Evolutionary conservation across 1,140 invertebrate species (phyloP).

Genomic region (Platyscapa corneri): DNA sequence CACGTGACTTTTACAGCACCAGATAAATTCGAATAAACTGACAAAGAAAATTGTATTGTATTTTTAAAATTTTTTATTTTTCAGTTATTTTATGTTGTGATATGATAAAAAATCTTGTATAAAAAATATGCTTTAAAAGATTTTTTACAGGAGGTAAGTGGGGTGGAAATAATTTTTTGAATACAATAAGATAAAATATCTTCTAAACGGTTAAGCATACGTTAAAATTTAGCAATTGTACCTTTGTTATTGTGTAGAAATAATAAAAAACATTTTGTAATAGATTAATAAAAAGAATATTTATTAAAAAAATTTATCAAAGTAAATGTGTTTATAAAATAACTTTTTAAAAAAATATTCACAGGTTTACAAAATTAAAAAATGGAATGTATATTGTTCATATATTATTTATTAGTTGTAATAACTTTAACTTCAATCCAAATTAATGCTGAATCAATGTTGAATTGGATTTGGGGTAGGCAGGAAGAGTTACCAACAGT

Average conservation of each 20-base stretch:
- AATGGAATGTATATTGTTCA: not conserved
- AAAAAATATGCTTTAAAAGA: conserved; percentile 5
- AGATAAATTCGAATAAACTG: not conserved
- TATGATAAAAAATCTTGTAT: not conserved
- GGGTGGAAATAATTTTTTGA: not conserved
- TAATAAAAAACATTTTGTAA: not conserved
- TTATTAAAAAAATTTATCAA: not conserved
- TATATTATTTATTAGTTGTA: conserved; percentile 2
- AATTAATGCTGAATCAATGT: conserved; percentile 57
- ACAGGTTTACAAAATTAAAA: conserved; percentile 1
- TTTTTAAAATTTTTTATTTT: not conserved
- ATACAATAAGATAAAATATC: not conserved
- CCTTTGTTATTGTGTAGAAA: no score
- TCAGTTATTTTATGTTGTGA: not conserved
- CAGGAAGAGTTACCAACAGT: conserved; percentile 55
- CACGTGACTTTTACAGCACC: conserved; percentile 33
- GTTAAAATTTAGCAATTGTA: conserved; percentile 35
- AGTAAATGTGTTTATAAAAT: not conserved
- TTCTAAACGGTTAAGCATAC: conserved; percentile 12
- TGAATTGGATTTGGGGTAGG: conserved; percentile 68
- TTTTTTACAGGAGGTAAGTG: conserved; percentile 2
- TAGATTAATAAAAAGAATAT: not conserved
- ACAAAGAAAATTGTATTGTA: not conserved
- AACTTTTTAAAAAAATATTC: not conserved
- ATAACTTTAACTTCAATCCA: conserved; percentile 2